Conservation (phyloP, 2,113 vertebrate genomes). For the Odontophorus gujanensis region DNA sequence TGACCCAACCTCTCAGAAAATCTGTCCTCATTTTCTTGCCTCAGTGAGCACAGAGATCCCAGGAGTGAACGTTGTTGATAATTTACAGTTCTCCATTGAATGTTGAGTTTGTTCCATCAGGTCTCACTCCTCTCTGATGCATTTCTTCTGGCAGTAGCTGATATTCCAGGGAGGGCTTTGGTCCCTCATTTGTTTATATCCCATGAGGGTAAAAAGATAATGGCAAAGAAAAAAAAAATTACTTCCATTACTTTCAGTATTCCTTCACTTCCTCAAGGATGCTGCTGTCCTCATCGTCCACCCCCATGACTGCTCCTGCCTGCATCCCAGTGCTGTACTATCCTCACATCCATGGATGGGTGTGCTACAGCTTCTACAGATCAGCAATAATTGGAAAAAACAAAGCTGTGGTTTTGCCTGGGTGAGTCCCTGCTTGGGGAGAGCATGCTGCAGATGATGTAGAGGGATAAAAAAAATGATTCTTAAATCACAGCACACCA, state of each 20-base stretch:
- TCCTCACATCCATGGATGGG: not conserved
- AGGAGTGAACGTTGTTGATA: accelerated
- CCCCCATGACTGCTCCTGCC: conserved; percentile 35
- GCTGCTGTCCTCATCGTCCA: conserved; percentile 10
- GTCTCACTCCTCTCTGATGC: not conserved
- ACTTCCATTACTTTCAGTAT: not conserved
- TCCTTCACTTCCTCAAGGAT: not conserved
- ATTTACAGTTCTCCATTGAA: not conserved
- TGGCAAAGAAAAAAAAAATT: not conserved
- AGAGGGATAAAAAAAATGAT: not conserved
- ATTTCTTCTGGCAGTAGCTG: not conserved
- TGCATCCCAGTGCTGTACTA: conserved; percentile 6
- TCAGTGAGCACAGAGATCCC: not conserved
- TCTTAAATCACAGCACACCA: not conserved
- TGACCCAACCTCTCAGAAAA: not conserved
- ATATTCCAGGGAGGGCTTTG: not conserved
- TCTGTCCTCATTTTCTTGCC: not conserved
- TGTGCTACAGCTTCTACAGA: not conserved
- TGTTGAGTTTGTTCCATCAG: not conserved
- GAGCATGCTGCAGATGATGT: not conserved
- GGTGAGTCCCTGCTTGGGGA: not conserved
- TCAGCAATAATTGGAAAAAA: not conserved
- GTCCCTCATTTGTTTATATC: not conserved
- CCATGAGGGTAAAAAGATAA: not conserved
- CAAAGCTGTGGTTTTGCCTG: not conserved